These are phyloP conservation scores for Butorides virescens DNA, from an alignment of 2,113 vertebrate genomes.

Conservation along the genomic window DNA sequence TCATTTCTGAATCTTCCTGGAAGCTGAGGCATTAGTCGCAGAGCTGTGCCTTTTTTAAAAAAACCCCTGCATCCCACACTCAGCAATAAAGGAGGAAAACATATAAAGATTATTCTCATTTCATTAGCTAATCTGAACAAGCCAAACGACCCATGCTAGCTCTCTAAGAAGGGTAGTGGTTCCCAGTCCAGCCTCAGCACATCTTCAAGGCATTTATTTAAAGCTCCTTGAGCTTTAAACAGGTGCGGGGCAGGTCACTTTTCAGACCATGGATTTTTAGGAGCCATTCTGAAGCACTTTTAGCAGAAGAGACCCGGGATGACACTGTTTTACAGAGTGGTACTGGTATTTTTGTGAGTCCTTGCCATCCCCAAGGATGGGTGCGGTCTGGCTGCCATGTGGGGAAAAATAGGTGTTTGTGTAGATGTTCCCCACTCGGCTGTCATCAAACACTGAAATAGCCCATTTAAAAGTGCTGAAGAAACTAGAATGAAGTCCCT, in stretches of 20 bases:
- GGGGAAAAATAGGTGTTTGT: not conserved
- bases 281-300: not conserved
- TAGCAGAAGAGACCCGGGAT: not conserved
- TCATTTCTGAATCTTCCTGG: not conserved
- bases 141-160: not conserved
- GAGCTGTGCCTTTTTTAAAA: not conserved
- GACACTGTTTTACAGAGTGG: not conserved
- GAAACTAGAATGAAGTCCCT: not conserved
- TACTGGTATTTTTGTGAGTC: not conserved
- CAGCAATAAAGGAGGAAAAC: not conserved
- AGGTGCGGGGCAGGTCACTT: not conserved
- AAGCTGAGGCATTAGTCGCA: not conserved
- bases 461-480: not conserved
- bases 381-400: not conserved
- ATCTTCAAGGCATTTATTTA: not conserved
- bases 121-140: not conserved
- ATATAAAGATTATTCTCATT: not conserved
- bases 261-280: not conserved
- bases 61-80: not conserved
- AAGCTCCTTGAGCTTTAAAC: not conserved
- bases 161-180: not conserved
- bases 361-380: not conserved
- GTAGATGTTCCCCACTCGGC: not conserved
- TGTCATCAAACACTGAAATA: not conserved
- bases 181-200: not conserved